Base-by-base conservation (phyloP, 2,888 invertebrate genomes). In the Cheilosia urbana region DNA sequence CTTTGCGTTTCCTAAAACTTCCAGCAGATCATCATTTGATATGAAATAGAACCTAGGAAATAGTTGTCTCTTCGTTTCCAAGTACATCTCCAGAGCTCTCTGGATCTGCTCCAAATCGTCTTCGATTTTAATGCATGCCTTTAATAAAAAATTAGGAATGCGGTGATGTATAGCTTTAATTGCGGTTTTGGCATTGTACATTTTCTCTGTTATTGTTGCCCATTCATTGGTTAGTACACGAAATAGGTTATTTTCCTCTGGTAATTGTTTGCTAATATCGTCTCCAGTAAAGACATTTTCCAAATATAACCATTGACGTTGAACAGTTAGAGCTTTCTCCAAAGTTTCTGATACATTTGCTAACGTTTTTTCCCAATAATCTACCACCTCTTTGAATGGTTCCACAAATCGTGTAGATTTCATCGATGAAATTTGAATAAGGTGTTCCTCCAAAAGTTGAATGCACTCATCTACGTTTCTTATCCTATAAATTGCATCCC, bases 221-320 rank as follows among this genome's bases (percentile, higher is more conserved):
- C 97, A 97, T 87, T 94, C 94, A 2, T 92, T 92, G n/a, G 96
- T 95, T 40, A 98, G 92, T 15, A 93, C 93, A 89, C 96, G 95
- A 93, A 97, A 98, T 84, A 96, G 94, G 72, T 94, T 93, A 0
- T 96, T 95, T 92, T 97, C 97, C 73, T 92, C 92, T 0, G 97
- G 97, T 68, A 98, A 92, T 91, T 98, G 97, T 88, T 95, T 96
- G 80, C 96, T 93, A 77, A 98, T 97, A 90, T 98, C 97, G 91
- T 97, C 97, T 0, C 97, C 97, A 87, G 93, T 93, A 92, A 98
- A 97, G 90, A 98, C 97, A 90, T 96, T 97, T 94, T 97, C 97
- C 57, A 98, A 93, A 91, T 98, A 97, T 85, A 97, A 93, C 94
- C 97, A 98, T 87, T 96, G 95, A 30, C 96, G 93, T 92, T 98